phyloP scores from a whole-genome alignment of 2,888 invertebrate species.

The Crioceris asparagi region DNA sequence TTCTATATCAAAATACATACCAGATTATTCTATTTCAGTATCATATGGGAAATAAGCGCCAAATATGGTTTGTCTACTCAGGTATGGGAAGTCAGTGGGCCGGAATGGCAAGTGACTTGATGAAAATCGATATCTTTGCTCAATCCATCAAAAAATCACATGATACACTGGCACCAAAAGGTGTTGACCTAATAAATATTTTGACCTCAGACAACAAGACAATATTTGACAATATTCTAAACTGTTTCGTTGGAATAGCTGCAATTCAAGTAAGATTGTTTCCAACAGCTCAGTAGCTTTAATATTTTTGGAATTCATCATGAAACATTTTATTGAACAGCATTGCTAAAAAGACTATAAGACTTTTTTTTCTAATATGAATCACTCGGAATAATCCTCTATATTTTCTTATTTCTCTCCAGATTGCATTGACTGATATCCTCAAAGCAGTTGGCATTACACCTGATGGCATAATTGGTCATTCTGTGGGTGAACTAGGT shows the following conservation, averaged over 20 bases:
- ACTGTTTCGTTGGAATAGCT: conserved; percentile 67
- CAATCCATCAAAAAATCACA: conserved; percentile 50
- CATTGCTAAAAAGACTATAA: too few species aligned
- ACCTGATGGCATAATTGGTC: conserved; percentile 70
- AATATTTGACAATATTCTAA: conserved; percentile 53
- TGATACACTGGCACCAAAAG: conserved; percentile 45
- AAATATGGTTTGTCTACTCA: conserved; percentile 59
- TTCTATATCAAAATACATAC: not conserved
- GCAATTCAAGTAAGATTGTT: conserved; percentile 44
- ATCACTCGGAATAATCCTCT: not conserved
- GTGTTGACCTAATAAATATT: conserved; percentile 51
- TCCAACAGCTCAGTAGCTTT: too few species aligned
- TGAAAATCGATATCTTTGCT: conserved; percentile 56
- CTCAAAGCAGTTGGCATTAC: conserved; percentile 47
- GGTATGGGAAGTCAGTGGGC: conserved; percentile 71
- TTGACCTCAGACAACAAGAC: conserved; percentile 44
- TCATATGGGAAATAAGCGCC: conserved; percentile 36
- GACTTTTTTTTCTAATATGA: too few species aligned
- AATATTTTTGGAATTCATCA: too few species aligned
- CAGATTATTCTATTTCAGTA: conserved; percentile 24
- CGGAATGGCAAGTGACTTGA: conserved; percentile 55
- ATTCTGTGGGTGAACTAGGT: conserved; percentile 89
- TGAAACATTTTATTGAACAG: too few species aligned
- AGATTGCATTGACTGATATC: conserved; percentile 44
- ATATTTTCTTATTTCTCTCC: too few species aligned